phyloP scores from a whole-genome alignment of 2,888 invertebrate genomes.

The Plagiodera versicolora region DNA sequence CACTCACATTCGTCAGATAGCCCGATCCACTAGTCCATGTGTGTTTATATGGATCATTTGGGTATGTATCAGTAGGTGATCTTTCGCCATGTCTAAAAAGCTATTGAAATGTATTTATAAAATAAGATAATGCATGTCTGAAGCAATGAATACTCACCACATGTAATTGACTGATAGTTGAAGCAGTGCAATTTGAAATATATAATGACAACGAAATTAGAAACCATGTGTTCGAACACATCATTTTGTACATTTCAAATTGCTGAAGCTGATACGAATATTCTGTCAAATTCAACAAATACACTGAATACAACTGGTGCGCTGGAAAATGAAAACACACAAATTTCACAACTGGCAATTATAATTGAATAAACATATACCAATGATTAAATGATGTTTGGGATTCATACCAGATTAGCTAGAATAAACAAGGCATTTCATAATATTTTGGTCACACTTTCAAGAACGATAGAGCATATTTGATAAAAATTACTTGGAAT shows the following conservation, averaged over 20 bases:
- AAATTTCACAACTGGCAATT: no score
- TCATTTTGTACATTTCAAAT: neutral
- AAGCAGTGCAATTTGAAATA: neutral
- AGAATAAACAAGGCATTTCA: no score
- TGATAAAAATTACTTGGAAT: no score
- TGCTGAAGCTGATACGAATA: neutral
- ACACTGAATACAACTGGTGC: no score
- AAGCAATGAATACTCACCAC: slow-evolving; percentile 13
- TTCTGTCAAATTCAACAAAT: neutral
- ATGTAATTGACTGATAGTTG: slow-evolving; percentile 15
- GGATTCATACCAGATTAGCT: no score
- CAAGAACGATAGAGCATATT: no score
- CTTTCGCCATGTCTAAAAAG: slow-evolving; percentile 83
- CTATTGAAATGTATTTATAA: slow-evolving; percentile 50
- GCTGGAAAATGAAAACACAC: no score
- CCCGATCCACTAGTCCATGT: slow-evolving; percentile 84
- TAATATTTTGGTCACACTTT: no score
- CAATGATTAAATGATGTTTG: no score
- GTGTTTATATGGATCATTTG: slow-evolving; percentile 77
- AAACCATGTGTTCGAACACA: neutral
- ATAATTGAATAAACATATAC: no score
- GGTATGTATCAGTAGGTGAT: slow-evolving; percentile 74
- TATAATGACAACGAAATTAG: neutral
- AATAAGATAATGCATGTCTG: neutral
- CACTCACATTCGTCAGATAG: slow-evolving; percentile 77